A percentile compares a stretch with the other conserved stretches of the same genome.
These are phyloP conservation scores for Shargacucullia verbasci DNA, from an alignment of 2,888 invertebrate genomes.

Conservation along the genomic window DNA sequence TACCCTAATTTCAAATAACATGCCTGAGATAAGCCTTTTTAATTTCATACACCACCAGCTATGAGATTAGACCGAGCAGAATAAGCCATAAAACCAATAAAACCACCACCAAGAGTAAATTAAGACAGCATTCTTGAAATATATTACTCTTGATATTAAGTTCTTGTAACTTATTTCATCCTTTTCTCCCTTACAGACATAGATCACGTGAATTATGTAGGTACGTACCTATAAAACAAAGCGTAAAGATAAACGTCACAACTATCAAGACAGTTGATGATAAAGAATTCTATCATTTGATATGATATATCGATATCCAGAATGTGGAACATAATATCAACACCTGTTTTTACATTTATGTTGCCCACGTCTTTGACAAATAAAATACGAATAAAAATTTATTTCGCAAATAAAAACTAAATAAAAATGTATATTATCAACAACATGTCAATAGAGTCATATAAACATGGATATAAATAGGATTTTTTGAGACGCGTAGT, in stretches of 20 bases:
- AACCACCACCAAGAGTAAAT: constrained; percentile 5
- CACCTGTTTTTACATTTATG: background rate
- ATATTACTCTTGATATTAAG: too few species aligned
- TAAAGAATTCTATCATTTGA: too few species aligned
- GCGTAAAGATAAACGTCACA: background rate
- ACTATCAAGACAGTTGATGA: too few species aligned
- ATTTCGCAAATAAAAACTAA: constrained; percentile 10
- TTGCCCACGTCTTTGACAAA: background rate
- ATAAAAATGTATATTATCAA: constrained; percentile 29
- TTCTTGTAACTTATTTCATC: too few species aligned
- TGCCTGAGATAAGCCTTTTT: constrained; percentile 23
- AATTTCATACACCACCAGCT: constrained; percentile 41
- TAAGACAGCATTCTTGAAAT: background rate
- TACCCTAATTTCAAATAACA: constrained; percentile 21
- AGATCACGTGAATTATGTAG: too few species aligned
- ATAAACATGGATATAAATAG: constrained; percentile 47
- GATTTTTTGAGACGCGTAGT: constrained; percentile 59
- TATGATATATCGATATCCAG: background rate
- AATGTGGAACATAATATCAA: background rate
- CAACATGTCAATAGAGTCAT: constrained; percentile 40
- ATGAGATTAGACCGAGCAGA: constrained; percentile 23
- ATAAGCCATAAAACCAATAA: constrained; percentile 24
- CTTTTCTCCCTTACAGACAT: too few species aligned
- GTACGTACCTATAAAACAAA: too few species aligned
- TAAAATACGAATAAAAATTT: constrained; percentile 14